Base-by-base conservation (phyloP, 2,888 invertebrate species). In the Torymus auratus region DNA sequence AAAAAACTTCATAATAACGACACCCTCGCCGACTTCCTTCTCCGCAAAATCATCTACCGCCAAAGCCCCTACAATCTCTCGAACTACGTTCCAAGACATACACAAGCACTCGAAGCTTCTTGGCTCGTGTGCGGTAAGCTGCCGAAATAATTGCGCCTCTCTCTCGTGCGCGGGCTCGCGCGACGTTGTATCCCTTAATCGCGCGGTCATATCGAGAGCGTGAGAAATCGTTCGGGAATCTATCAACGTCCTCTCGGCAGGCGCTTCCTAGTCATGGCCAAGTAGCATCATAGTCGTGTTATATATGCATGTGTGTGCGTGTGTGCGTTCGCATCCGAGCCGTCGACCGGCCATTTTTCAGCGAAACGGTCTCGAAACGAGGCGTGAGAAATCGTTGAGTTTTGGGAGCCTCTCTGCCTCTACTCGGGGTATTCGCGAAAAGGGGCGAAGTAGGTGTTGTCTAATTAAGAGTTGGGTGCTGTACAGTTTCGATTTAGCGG, bases 161-260 rank as follows among this genome's bases (percentile, higher is more conserved):
- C 41, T 13, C 15, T 17, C 17, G n/a, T 15, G 13, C 10, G 7
- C 7, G 5, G 11, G 10, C 60, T 60, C 2, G 2, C n/a, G 2
- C 60, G 13, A n/a, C 50, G 58, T 41, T 15, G 15, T 5, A 5
- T 4, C 0, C 64, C 60, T 64, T 73, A 73, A 73, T 73, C 65
- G 20, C 58, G 50, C 23, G n/a, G 53, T 61, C 62, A 15, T n/a
- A 76, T 53, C 69, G 76, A 28, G 67, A 75, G 67, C 76, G 69
- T 56, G 68, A 56, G 70, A 70, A 64, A 71, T 58, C 65, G 70
- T 17, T 62, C 56, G 52, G 7, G 23, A 65, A 71, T 77, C 71
- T 50, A 65, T 77, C 70, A 65, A 71, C 55, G 58, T 65, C 55
- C 15, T 41, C 41, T 41, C 41, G 41, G 41, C 7, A 41, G 7